Evolutionary conservation across 2,797 vertebrate species (phyloP).

Genomic region (Galagoides demidoff): DNA sequence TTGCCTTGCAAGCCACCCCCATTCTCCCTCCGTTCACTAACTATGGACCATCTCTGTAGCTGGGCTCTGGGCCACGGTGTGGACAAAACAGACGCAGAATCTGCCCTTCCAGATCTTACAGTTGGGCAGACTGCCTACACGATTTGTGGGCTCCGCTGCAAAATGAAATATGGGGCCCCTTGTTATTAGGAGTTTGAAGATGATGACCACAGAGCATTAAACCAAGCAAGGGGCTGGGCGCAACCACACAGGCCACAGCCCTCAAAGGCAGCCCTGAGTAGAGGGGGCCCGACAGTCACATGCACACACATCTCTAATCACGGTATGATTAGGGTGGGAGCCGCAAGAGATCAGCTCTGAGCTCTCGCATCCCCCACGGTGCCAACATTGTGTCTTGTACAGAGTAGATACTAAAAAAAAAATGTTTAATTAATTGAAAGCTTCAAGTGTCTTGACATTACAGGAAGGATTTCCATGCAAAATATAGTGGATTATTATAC

Average conservation of each 20-base stretch:
- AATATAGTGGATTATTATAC: neutral
- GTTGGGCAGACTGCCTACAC: neutral
- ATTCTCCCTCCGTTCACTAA: fast-evolving
- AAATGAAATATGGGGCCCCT: neutral
- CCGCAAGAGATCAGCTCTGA: neutral
- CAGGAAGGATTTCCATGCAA: neutral
- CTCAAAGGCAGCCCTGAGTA: neutral
- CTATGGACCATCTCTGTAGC: neutral
- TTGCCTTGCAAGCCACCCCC: neutral
- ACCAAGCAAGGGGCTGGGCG: neutral
- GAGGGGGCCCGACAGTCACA: neutral
- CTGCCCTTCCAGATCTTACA: neutral
- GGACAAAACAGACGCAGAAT: neutral
- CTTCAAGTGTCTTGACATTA: neutral
- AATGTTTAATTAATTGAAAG: neutral
- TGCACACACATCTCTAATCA: fast-evolving
- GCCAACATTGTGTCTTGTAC: neutral
- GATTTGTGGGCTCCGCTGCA: too few species aligned
- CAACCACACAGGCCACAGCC: fast-evolving
- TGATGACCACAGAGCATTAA: neutral
- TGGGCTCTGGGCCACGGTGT: too few species aligned
- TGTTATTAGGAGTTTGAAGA: neutral
- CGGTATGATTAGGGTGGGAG: neutral
- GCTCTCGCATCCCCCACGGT: neutral
- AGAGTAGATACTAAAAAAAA: neutral